Conservation (phyloP, 2,797 vertebrate species). For the Macropus fuliginosus region DNA sequence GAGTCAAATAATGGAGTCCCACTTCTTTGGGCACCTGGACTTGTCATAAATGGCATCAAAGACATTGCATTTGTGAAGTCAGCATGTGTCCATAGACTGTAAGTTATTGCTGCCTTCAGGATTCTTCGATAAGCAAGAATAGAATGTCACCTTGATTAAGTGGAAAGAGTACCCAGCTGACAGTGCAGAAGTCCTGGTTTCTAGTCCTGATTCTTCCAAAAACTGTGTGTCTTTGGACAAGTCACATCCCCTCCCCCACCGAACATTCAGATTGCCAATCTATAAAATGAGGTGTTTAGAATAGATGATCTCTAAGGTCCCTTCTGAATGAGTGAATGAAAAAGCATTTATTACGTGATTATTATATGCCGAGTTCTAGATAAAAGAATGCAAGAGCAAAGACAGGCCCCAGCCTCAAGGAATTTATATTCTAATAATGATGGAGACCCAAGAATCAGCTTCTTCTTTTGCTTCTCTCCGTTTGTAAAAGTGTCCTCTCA, state of each 20-base stretch:
- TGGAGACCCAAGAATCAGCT: no score
- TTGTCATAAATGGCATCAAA: neutral
- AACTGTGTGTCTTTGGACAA: neutral
- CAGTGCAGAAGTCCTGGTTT: neutral
- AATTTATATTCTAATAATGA: neutral
- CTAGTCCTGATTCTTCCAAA: neutral
- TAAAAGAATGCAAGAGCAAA: neutral
- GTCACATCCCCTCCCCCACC: neutral
- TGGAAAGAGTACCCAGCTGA: neutral
- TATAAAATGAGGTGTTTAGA: neutral
- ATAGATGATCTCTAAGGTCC: neutral
- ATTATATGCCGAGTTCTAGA: neutral
- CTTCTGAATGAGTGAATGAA: neutral
- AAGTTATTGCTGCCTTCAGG: neutral
- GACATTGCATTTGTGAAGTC: neutral
- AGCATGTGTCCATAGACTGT: neutral
- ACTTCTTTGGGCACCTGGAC: neutral
- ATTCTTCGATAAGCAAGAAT: neutral
- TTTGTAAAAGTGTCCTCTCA: neutral
- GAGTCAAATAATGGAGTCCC: neutral
- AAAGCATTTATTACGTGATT: neutral
- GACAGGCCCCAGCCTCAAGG: neutral
- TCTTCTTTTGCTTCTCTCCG: neutral
- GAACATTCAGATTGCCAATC: neutral
- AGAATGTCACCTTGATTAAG: neutral